phyloP scores from a whole-genome alignment of 92 coral and sea anemone species.

The Micromussa lordhowensis region DNA sequence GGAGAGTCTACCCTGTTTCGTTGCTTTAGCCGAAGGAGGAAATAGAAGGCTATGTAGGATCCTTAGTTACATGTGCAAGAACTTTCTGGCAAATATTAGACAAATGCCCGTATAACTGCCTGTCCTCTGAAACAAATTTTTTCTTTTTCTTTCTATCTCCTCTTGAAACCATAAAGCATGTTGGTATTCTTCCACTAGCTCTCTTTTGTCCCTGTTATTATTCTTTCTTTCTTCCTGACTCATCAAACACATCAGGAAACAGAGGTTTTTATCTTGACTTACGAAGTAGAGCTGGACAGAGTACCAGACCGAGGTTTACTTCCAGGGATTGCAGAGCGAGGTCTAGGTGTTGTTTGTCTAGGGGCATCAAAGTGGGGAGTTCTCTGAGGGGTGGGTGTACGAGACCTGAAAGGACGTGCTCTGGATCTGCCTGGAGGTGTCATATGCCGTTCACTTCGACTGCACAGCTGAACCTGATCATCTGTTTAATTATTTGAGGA shows the following conservation, averaged over 20 bases:
- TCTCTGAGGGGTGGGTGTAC: conserved; percentile 48
- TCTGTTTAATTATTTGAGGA: conserved; percentile 31
- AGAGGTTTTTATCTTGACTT: conserved; percentile 50
- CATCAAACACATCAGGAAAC: not conserved
- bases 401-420: conserved; percentile 43
- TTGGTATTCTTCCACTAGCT: not conserved
- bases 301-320: conserved; percentile 74
- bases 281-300: conserved; percentile 79
- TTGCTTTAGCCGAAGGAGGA: no score
- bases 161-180: not conserved
- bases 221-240: conserved; percentile 25
- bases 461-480: conserved; percentile 32
- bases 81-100: no score
- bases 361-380: conserved; percentile 21
- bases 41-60: no score
- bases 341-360: conserved; percentile 62
- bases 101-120: no score
- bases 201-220: not conserved
- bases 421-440: conserved; percentile 14
- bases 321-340: conserved; percentile 62
- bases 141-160: not conserved
- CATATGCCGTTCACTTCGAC: conserved; percentile 37
- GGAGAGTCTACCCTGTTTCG: no score
- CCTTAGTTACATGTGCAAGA: no score
- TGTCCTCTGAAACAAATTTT: no score